These are phyloP conservation scores for Cerastis rubricosa DNA, from an alignment of 2,888 invertebrate species.

Conservation along the genomic window DNA sequence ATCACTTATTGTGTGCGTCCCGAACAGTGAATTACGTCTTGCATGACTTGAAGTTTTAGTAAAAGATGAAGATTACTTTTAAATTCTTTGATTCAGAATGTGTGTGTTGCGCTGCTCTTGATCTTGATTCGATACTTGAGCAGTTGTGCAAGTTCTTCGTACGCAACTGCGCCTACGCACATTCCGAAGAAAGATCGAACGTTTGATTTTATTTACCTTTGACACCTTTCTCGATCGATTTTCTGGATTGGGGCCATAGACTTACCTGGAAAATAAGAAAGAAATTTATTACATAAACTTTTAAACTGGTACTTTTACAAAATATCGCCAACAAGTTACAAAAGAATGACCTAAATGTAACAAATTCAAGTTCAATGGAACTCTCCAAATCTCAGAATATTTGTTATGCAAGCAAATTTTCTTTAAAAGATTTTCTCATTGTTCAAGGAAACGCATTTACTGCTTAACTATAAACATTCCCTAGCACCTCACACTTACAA, in stretches of 20 bases:
- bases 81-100: conserved; percentile 56
- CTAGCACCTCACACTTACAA: conserved; percentile 55
- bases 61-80: conserved; percentile 64
- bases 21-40: conserved; percentile 52
- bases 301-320: neutral
- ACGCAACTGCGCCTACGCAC: conserved; percentile 74
- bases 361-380: neutral
- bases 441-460: neutral
- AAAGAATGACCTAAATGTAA: neutral
- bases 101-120: conserved; percentile 65
- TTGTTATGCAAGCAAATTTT: neutral
- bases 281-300: neutral
- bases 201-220: conserved; percentile 70
- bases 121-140: conserved; percentile 65
- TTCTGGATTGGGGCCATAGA: conserved; percentile 35
- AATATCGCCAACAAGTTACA: neutral
- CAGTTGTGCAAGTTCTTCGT: conserved; percentile 63
- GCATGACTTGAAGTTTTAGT: conserved; percentile 58
- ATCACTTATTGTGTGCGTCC: conserved; percentile 57
- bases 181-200: conserved; percentile 66
- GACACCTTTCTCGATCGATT: conserved; percentile 64
- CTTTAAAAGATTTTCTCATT: neutral
- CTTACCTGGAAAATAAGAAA: conserved; percentile 76
- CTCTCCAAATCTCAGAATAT: neutral
- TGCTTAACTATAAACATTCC: neutral